A percentile compares a stretch with the other conserved stretches of the same genome.
phyloP scores from a whole-genome alignment of 35 echinoderm and acorn worm species.

The Ophioderma brevispina region DNA sequence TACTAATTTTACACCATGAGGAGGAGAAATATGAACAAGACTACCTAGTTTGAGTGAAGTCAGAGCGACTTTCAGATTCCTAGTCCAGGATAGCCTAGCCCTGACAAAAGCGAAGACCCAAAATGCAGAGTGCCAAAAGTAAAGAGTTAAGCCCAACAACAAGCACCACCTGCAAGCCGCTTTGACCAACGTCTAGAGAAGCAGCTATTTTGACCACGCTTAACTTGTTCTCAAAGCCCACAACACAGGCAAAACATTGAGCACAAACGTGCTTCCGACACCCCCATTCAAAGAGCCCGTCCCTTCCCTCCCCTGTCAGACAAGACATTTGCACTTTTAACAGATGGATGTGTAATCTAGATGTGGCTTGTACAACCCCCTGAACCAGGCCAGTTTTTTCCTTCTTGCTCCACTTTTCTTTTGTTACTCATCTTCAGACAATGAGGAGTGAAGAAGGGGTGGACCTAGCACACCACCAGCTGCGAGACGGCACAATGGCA shows the following conservation, averaged over 20 bases:
- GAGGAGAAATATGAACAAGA: no score
- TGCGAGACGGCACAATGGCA: background rate
- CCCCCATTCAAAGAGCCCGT: background rate
- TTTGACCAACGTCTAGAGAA: background rate
- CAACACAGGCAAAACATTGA: background rate
- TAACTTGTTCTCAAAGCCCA: background rate
- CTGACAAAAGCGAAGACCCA: no score
- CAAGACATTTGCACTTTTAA: slow-evolving; percentile 14
- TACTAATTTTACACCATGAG: no score
- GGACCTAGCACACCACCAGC: background rate
- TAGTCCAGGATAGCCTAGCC: no score
- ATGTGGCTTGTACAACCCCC: background rate
- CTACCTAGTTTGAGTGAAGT: no score
- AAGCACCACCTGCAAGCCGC: background rate
- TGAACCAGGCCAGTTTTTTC: background rate
- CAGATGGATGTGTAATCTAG: background rate
- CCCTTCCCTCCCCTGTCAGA: background rate
- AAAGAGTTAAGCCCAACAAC: background rate
- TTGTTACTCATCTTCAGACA: slow-evolving; percentile 8
- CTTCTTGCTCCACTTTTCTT: slow-evolving; percentile 5
- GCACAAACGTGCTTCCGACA: background rate
- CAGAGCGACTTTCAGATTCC: no score
- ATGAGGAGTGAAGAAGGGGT: background rate
- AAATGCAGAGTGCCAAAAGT: background rate
- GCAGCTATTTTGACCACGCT: slow-evolving; percentile 4